Percentiles rank a stretch among this genome's conserved stretches.
These are phyloP conservation scores for Spodoptera littoralis DNA, from an alignment of 2,888 invertebrate genomes.

Conservation along the genomic window DNA sequence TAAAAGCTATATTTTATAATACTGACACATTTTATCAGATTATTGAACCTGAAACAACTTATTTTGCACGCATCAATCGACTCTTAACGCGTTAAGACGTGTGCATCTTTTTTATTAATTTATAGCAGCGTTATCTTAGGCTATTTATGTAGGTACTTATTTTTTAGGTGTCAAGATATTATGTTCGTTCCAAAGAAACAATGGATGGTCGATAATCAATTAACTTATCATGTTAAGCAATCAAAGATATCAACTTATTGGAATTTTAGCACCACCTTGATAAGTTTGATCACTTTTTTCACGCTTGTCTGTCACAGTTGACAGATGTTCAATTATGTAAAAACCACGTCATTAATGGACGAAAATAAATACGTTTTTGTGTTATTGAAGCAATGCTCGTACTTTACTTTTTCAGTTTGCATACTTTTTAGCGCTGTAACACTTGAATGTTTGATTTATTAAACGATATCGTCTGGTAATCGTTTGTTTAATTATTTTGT, in stretches of 20 bases:
- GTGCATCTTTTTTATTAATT: conserved; percentile 11
- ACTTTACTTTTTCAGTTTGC: conserved; percentile 38
- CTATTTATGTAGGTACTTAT: conserved; percentile 5
- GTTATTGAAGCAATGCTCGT: conserved; percentile 27
- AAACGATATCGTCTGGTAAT: conserved; percentile 56
- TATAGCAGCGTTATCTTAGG: conserved; percentile 24
- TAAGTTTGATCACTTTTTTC: conserved; percentile 68
- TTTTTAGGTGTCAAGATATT: background rate
- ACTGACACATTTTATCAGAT: conserved; percentile 70
- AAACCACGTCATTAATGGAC: conserved; percentile 48
- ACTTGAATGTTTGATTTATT: conserved; percentile 55
- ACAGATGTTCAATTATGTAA: conserved; percentile 56
- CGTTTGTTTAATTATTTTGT: conserved; percentile 51
- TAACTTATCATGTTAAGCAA: conserved; percentile 38
- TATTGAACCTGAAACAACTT: conserved; percentile 70
- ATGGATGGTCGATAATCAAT: conserved; percentile 25
- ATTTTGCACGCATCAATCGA: conserved; percentile 1
- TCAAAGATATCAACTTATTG: conserved; percentile 54
- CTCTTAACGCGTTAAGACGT: background rate
- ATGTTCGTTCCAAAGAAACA: conserved; percentile 15
- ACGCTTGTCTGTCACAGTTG: conserved; percentile 58
- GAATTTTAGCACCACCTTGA: conserved; percentile 65
- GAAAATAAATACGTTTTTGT: conserved; percentile 47
- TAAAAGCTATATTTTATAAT: conserved; percentile 67
- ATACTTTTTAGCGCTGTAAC: conserved; percentile 54